Evolutionary conservation across 2,888 invertebrate genomes (phyloP).

Genomic region (Latrodectus elegans): DNA sequence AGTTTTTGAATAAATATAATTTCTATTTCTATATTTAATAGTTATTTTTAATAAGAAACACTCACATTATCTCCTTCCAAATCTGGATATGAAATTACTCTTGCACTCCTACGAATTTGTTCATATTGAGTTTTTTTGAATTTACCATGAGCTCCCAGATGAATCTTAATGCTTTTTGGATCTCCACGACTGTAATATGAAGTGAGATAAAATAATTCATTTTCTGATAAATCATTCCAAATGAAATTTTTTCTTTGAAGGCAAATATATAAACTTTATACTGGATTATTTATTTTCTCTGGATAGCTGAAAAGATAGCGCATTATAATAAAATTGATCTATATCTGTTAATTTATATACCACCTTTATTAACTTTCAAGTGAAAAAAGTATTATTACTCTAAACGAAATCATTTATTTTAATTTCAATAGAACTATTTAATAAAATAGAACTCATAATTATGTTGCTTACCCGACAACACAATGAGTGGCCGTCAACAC

Average conservation of each 20-base stretch:
- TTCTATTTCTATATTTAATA: too few relatives aligned
- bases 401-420: too few relatives aligned
- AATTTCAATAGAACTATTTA: not conserved
- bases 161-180: slow-evolving; percentile 40
- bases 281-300: too few relatives aligned
- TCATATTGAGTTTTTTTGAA: slow-evolving; percentile 42
- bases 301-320: too few relatives aligned
- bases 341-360: too few relatives aligned
- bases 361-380: too few relatives aligned
- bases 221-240: too few relatives aligned
- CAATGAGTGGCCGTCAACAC: slow-evolving; percentile 49
- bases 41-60: not conserved
- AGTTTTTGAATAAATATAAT: too few relatives aligned
- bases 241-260: too few relatives aligned
- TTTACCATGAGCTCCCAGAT: slow-evolving; percentile 54
- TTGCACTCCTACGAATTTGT: slow-evolving; percentile 31
- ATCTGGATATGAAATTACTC: slow-evolving; percentile 54
- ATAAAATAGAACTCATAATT: not conserved
- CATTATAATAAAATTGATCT: too few relatives aligned
- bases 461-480: slow-evolving; percentile 26
- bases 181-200: not conserved
- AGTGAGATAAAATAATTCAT: not conserved
- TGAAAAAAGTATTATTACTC: too few relatives aligned
- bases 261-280: too few relatives aligned
- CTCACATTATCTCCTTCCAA: slow-evolving; percentile 45